Base-by-base conservation (phyloP, 2,797 vertebrate species). In the Babyrousa celebensis region DNA sequence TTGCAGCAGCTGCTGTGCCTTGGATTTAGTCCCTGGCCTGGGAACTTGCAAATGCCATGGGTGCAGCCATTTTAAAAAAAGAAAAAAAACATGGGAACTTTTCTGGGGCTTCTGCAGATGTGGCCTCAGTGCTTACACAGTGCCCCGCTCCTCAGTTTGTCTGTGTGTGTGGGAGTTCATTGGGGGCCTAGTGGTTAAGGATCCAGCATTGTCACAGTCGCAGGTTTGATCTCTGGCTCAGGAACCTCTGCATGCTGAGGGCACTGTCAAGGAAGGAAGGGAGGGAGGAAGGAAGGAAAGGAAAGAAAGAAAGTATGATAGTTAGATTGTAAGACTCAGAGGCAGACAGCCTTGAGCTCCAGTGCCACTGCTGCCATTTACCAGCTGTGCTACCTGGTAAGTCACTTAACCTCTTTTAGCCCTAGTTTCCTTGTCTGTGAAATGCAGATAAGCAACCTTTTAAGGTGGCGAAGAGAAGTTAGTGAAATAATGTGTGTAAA, bases 361-460 rank as follows among this genome's bases (percentile, higher is more conserved):
- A 63, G 11, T 65, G 67, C 75, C 71, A 52, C n/a, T 12, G 17
- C 58, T 77, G 48, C 68, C 15, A 25, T 32, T 95, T 40, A 40
- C 12, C 65, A 80, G 21, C 65, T 93, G 12, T 58, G 36, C 88
- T 32, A 52, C 68, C n/a, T 91, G 71, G 72, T 82, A 92, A 90
- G 48, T 88, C 56, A 60, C 43, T 62, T 86, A 82, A 74, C 40
- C 68, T 78, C 70, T 83, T 83, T 70, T 83, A 96, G 36, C 21
- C 65, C 54, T 71, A 21, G 25, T 85, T 58, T 92, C 21, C 89
- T 93, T 88, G 32, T 90, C 77, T 65, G 3, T 62, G 62, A 90
- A 95, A 94, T 96, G 20, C 72, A 95, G 18, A 71, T 83, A 74
- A 93, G 89, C 63, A 87, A 27, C 70, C 83, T 65, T 58, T 84